Percentiles rank a stretch among this genome's conserved stretches.
Evolutionary conservation across 2,113 vertebrate genomes (phyloP).

Genomic region (Oncorhynchus nerka): DNA sequence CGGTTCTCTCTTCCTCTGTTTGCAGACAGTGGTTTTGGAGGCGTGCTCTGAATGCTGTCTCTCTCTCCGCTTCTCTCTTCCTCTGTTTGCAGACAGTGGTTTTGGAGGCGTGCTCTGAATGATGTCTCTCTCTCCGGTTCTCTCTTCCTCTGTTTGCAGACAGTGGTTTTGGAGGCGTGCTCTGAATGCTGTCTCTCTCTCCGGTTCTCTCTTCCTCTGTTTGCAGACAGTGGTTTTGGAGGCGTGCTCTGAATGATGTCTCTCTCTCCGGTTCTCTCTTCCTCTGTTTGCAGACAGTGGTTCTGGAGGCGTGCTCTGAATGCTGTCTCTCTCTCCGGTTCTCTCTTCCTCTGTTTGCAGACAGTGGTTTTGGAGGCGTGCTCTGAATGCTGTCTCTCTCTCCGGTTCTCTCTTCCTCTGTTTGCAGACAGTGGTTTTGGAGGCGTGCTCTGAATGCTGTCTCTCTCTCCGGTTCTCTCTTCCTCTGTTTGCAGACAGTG

Average conservation of each 20-base stretch:
- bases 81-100: slow-evolving; percentile 1
- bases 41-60: slow-evolving; percentile 4
- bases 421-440: too few relatives aligned
- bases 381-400: slow-evolving; percentile 5
- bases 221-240: not conserved
- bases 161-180: not conserved
- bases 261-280: not conserved
- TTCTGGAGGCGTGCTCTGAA: slow-evolving; percentile 1
- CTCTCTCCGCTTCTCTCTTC: not conserved
- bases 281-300: not conserved
- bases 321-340: not conserved
- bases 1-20: not conserved
- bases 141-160: not conserved
- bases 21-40: not conserved
- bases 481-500: too few relatives aligned
- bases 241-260: slow-evolving; percentile 4
- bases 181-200: slow-evolving; percentile 1
- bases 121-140: not conserved
- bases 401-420: too few relatives aligned
- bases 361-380: not conserved
- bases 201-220: not conserved
- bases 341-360: not conserved
- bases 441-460: too few relatives aligned
- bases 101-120: slow-evolving; percentile 3
- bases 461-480: too few relatives aligned